Conservation (phyloP, 2,113 vertebrate genomes). For the Otus sunia region DNA sequence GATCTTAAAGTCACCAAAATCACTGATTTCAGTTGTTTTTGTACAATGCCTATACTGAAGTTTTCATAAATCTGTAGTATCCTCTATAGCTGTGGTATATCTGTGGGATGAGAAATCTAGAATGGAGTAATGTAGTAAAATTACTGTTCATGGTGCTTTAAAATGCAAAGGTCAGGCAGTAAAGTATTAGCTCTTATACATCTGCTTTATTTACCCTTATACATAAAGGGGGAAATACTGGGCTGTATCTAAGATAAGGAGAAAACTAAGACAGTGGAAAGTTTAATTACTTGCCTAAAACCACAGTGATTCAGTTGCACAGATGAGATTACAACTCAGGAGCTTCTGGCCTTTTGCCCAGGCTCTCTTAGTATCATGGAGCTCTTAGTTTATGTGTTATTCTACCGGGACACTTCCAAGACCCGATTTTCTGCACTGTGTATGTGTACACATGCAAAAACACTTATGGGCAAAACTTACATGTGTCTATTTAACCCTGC, state of each 20-base stretch:
- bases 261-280: constrained; percentile 51
- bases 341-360: constrained; percentile 35
- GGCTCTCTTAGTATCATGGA: background rate
- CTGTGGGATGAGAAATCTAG: background rate
- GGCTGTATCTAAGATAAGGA: background rate
- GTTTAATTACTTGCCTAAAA: constrained; percentile 51
- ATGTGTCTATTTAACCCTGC: background rate
- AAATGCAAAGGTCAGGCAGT: background rate
- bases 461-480: background rate
- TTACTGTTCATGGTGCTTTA: background rate
- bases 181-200: background rate
- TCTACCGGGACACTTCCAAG: background rate
- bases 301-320: constrained; percentile 44
- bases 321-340: constrained; percentile 28
- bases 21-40: background rate
- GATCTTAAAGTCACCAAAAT: background rate
- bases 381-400: background rate
- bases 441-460: background rate
- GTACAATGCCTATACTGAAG: background rate
- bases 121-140: background rate
- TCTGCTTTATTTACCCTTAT: background rate
- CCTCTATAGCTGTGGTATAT: background rate
- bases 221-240: background rate
- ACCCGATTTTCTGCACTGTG: background rate
- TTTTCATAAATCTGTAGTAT: background rate